Conservation (phyloP, 2,113 vertebrate species). For the Gallinago undulata region DNA sequence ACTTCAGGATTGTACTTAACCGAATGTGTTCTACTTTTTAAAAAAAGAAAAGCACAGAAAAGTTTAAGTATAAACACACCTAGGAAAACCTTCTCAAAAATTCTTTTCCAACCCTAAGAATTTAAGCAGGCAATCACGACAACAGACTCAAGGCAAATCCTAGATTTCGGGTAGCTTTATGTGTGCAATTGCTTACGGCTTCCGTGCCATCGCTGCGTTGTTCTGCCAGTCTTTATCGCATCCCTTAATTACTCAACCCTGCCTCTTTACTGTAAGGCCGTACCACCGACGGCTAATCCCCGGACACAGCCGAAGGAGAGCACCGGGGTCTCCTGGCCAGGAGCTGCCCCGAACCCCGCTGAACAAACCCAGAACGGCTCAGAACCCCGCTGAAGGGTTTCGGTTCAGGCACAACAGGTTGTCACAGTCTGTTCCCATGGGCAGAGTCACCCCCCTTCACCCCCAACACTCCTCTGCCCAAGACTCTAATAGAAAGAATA, state of each 20-base stretch:
- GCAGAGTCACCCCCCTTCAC: neutral
- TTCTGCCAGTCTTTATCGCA: neutral
- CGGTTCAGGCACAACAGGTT: neutral
- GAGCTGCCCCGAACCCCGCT: neutral
- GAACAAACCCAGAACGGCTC: rapidly evolving
- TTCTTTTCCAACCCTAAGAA: neutral
- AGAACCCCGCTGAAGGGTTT: neutral
- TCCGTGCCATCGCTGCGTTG: neutral
- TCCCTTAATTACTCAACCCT: neutral
- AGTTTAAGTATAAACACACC: neutral
- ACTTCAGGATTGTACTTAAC: neutral
- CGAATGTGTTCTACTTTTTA: neutral
- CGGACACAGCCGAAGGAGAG: neutral
- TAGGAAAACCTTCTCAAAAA: neutral
- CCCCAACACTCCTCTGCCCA: neutral
- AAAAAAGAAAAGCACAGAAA: neutral
- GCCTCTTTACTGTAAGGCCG: neutral
- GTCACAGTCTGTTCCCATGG: neutral
- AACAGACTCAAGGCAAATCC: neutral
- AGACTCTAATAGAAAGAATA: neutral
- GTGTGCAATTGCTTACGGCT: neutral
- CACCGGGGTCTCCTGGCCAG: neutral
- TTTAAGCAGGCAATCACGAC: neutral
- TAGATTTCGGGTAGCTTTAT: neutral
- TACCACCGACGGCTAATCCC: neutral